These are phyloP conservation scores for Latrodectus elegans DNA, from an alignment of 2,888 invertebrate genomes.

Conservation along the genomic window DNA sequence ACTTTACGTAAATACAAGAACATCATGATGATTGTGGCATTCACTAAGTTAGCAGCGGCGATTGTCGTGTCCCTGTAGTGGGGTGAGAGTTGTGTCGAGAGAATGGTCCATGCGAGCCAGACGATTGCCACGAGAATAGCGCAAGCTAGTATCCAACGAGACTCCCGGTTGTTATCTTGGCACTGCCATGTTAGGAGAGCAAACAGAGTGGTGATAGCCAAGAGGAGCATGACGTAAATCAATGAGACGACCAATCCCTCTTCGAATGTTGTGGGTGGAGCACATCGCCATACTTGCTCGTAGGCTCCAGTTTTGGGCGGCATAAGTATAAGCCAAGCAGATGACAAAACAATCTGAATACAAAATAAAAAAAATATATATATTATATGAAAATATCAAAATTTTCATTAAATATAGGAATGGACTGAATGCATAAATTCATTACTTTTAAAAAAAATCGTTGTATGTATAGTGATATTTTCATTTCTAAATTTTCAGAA, in stretches of 20 bases:
- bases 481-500: too few relatives aligned
- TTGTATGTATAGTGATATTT: too few relatives aligned
- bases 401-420: too few relatives aligned
- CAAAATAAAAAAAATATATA: background rate
- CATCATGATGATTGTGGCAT: slow-evolving; percentile 75
- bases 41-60: slow-evolving; percentile 75
- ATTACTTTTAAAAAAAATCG: too few relatives aligned
- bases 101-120: slow-evolving; percentile 76
- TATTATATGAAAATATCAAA: too few relatives aligned
- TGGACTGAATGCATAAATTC: too few relatives aligned
- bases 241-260: slow-evolving; percentile 75
- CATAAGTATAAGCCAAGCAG: slow-evolving; percentile 76
- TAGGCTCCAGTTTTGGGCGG: slow-evolving; percentile 73
- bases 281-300: slow-evolving; percentile 72
- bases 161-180: slow-evolving; percentile 75
- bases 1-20: slow-evolving; percentile 75
- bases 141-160: slow-evolving; percentile 75
- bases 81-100: slow-evolving; percentile 73
- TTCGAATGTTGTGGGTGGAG: slow-evolving; percentile 74
- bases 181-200: slow-evolving; percentile 74
- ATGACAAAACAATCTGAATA: slow-evolving; percentile 73
- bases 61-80: slow-evolving; percentile 75
- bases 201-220: slow-evolving; percentile 75
- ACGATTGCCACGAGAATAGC: slow-evolving; percentile 73
- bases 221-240: slow-evolving; percentile 75